These are phyloP conservation scores for Agrilus biguttatus DNA, from an alignment of 2,888 invertebrate species.

Conservation along the genomic window DNA sequence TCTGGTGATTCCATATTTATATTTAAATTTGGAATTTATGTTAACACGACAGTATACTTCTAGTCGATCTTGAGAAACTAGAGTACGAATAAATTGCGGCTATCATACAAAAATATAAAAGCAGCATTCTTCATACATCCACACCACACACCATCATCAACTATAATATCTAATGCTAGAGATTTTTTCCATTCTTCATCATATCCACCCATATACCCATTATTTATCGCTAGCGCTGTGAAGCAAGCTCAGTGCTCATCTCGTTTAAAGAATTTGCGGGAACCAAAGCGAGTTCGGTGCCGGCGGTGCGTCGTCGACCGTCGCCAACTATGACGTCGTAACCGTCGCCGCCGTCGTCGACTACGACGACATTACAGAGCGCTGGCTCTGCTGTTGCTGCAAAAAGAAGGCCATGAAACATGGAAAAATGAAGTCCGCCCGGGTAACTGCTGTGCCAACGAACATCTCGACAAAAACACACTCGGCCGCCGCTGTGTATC, in stretches of 20 bases:
- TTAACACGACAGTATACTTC: no score
- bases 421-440: constrained; percentile 27
- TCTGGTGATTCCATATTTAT: no score
- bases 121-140: no score
- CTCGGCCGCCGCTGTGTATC: constrained; percentile 7
- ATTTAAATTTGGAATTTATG: no score
- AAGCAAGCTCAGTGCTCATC: neutral
- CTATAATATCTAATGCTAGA: no score
- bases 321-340: constrained; percentile 9
- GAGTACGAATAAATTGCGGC: no score
- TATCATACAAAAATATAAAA: no score
- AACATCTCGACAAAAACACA: constrained; percentile 13
- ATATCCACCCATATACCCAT: no score
- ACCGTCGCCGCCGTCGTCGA: constrained; percentile 8
- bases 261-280: constrained; percentile 4
- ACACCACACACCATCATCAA: no score
- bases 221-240: no score
- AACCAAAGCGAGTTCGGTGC: constrained; percentile 8
- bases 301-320: constrained; percentile 8
- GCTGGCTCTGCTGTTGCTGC: constrained; percentile 13
- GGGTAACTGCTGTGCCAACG: constrained; percentile 11
- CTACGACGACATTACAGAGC: constrained; percentile 5
- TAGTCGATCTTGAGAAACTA: no score
- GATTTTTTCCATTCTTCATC: no score
- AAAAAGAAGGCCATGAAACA: constrained; percentile 24